These are phyloP conservation scores for Merodon equestris DNA, from an alignment of 2,888 invertebrate genomes.

Conservation along the genomic window DNA sequence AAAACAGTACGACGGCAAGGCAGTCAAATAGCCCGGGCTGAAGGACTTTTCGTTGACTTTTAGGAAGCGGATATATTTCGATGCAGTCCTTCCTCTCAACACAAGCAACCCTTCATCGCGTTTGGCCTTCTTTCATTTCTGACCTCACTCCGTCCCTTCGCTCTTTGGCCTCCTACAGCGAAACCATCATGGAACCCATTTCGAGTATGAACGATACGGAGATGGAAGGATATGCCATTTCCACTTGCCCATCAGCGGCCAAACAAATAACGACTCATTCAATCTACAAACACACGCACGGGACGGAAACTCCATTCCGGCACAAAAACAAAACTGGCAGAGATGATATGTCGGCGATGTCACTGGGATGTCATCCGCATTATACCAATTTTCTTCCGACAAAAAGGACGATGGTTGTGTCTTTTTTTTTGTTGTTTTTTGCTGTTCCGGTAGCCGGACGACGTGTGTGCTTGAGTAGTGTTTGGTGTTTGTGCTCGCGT, in stretches of 20 bases:
- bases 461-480: constrained; percentile 18
- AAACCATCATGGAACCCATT: constrained; percentile 50
- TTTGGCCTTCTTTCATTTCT: not conserved
- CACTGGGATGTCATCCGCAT: constrained; percentile 62
- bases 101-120: constrained; percentile 22
- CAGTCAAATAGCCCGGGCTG: no score
- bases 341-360: constrained; percentile 58
- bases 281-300: constrained; percentile 38
- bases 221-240: constrained; percentile 31
- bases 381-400: constrained; percentile 35
- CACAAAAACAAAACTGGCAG: constrained; percentile 29
- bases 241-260: constrained; percentile 48
- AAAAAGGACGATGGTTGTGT: constrained; percentile 39
- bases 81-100: constrained; percentile 31
- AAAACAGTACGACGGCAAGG: constrained; percentile 9
- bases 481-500: constrained; percentile 58
- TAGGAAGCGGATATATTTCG: constrained; percentile 5
- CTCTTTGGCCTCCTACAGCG: constrained; percentile 21
- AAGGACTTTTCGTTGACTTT: no score
- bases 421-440: no score
- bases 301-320: constrained; percentile 23
- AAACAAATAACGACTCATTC: constrained; percentile 50
- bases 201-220: constrained; percentile 9
- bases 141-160: constrained; percentile 21
- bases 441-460: constrained; percentile 19